Evolutionary conservation across 2,797 vertebrate genomes (phyloP).

Genomic region (Otolemur crassicaudatus): DNA sequence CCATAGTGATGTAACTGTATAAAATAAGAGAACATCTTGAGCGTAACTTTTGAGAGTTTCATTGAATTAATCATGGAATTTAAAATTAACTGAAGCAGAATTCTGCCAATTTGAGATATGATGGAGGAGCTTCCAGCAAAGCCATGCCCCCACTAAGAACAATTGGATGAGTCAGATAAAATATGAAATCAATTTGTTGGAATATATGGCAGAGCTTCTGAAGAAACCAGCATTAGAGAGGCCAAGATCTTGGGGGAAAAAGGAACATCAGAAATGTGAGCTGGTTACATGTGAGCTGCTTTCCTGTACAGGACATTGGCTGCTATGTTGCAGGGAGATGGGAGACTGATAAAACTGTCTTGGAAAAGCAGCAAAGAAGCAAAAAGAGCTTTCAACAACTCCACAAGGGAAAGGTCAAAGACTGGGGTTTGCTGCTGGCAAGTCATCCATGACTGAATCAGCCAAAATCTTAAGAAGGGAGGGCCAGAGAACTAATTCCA

Average conservation of each 20-base stretch:
- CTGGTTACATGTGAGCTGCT: neutral
- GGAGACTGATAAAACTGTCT: neutral
- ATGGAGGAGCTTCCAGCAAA: neutral
- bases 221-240: neutral
- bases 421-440: neutral
- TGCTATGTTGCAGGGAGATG: neutral
- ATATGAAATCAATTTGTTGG: neutral
- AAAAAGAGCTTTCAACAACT: neutral
- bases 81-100: conserved; percentile 15
- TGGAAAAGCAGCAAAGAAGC: neutral
- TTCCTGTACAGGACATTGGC: neutral
- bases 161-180: neutral
- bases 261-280: neutral
- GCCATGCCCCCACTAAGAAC: neutral
- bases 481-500: neutral
- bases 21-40: neutral
- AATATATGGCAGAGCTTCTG: neutral
- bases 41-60: neutral
- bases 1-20: neutral
- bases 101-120: neutral
- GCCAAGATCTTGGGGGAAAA: neutral
- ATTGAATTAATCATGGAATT: neutral
- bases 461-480: neutral
- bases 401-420: neutral
- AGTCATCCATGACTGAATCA: neutral